Evolutionary conservation across 2,888 invertebrate species (phyloP), one percentile per base, ranked within the genome.

Genomic region (Zelleria hepariella): DNA sequence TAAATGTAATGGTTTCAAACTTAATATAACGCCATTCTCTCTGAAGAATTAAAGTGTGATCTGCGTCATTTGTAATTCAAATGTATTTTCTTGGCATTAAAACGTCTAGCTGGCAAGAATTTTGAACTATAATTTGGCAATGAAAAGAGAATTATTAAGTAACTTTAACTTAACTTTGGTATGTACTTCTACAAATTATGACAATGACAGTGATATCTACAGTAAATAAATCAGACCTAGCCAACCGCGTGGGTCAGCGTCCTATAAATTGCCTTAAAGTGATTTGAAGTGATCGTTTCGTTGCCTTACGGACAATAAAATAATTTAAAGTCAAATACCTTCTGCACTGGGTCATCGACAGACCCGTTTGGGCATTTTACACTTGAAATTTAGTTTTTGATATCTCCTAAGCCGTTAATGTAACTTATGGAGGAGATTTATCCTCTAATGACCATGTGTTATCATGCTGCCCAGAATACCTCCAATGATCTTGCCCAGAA

Each of bases 161-260:
- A 15, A 15, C 2, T 15, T n/a, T n/a, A n/a, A n/a, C n/a, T n/a
- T n/a, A n/a, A n/a, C n/a, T n/a, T n/a, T n/a, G n/a, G n/a, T n/a
- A n/a, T n/a, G n/a, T n/a, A n/a, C n/a, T n/a, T n/a, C n/a, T n/a
- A n/a, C n/a, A n/a, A n/a, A n/a, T n/a, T n/a, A 49, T 49, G 18
- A 21, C 49, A 49, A 48, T 18, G 49, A n/a, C 49, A 49, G 20
- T 1, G 6, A n/a, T n/a, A 42, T 49, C 49, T 2, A 49, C 20
- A 20, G 20, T 49, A 49, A 49, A 57, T 24, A 75, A 78, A 79
- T 80, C 73, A 71, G 68, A 73, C 72, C 71, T 69, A 65, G 67
- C 68, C 70, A 71, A 75, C 74, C 67, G 70, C 74, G 67, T 72
- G 70, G 82, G 78, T 82, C 85, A 83, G 67, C 74, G 82, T 74